Percentiles rank a stretch among this genome's conserved stretches.
These are phyloP conservation scores for Chaetodon auriga DNA, from an alignment of 2,113 vertebrate species.

Conservation along the genomic window DNA sequence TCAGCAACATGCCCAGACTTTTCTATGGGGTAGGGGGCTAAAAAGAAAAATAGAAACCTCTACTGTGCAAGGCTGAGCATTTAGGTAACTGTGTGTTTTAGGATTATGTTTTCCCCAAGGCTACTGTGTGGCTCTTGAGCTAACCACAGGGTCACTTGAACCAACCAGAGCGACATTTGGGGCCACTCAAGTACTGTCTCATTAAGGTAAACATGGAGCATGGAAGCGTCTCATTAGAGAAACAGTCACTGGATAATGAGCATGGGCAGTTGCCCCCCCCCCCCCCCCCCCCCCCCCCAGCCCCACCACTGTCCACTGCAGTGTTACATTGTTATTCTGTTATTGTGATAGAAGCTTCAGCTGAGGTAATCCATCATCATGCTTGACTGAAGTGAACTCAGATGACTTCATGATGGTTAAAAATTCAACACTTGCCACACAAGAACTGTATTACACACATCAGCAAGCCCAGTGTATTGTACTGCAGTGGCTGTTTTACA, in stretches of 20 bases:
- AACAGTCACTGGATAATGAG: not conserved
- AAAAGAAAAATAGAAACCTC: too few species aligned
- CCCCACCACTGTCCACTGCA: not conserved
- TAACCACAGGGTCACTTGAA: not conserved
- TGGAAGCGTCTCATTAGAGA: not conserved
- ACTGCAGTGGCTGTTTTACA: conserved; percentile 29
- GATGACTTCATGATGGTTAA: conserved; percentile 19
- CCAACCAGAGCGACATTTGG: not conserved
- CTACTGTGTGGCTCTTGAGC: too few species aligned
- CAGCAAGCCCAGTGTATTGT: conserved; percentile 24
- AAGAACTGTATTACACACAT: conserved; percentile 36
- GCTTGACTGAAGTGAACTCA: conserved; percentile 24
- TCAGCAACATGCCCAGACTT: too few species aligned
- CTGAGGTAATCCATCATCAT: conserved; percentile 32
- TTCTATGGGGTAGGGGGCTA: too few species aligned
- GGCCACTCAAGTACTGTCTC: not conserved
- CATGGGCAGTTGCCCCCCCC: too few species aligned
- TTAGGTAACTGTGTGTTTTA: too few species aligned
- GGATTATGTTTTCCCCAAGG: too few species aligned
- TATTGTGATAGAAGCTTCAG: conserved; percentile 1
- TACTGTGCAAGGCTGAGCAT: too few species aligned
- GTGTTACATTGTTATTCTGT: not conserved
- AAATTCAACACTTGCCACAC: conserved; percentile 45
- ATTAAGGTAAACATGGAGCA: not conserved
- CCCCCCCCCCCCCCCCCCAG: too few species aligned